phyloP scores from a whole-genome alignment of 2,888 invertebrate species.

The Epiblema foenella region DNA sequence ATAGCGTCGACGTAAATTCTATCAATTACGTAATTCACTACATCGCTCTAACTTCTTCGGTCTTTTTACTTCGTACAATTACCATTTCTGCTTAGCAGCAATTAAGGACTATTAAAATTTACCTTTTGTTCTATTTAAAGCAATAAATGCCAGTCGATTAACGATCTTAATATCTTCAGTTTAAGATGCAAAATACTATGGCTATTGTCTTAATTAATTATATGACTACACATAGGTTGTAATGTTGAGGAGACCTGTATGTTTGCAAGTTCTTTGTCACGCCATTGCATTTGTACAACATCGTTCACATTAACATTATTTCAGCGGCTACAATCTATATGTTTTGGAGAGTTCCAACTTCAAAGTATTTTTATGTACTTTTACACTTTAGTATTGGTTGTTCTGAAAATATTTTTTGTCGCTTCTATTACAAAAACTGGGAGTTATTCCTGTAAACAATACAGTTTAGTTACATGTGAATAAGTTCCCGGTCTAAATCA shows the following conservation, averaged over 20 bases:
- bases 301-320: background rate
- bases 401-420: background rate
- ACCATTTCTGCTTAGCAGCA: constrained; percentile 8
- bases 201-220: background rate
- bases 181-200: background rate
- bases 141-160: too few relatives aligned
- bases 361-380: background rate
- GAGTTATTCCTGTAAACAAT: background rate
- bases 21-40: constrained; percentile 27
- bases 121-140: background rate
- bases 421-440: background rate
- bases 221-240: background rate
- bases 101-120: constrained; percentile 11
- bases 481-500: too few relatives aligned
- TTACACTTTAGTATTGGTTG: background rate
- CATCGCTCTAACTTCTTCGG: constrained; percentile 6
- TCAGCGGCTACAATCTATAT: background rate
- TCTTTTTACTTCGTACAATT: constrained; percentile 11
- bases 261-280: constrained; percentile 5
- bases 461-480: too few relatives aligned
- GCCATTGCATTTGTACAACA: background rate
- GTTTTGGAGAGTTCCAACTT: background rate
- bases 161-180: background rate
- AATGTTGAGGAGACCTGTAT: background rate
- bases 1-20: background rate